Percentiles rank a stretch among this genome's conserved stretches.
Evolutionary conservation across 1,140 invertebrate species (phyloP).

Genomic region (Pygmarrhopalites habei): DNA sequence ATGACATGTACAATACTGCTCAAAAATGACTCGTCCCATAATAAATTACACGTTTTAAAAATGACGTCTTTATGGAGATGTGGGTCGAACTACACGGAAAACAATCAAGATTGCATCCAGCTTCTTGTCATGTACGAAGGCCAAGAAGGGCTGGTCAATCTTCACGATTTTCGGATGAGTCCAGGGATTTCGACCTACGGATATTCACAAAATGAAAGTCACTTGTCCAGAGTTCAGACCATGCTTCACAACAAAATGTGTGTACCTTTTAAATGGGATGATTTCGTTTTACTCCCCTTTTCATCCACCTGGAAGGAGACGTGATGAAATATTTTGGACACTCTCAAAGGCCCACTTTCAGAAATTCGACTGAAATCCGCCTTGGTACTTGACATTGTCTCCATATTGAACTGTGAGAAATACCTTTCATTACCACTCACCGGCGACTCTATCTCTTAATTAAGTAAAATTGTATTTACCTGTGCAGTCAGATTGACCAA

Average conservation of each 20-base stretch:
- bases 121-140: constrained; percentile 4
- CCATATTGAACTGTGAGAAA: neutral
- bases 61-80: neutral
- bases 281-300: constrained; percentile 2
- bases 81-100: neutral
- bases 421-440: too few species aligned
- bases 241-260: neutral
- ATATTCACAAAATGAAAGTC: neutral
- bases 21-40: too few species aligned
- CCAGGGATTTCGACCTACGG: neutral
- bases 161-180: neutral
- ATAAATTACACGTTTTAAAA: too few species aligned
- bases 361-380: neutral
- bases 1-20: too few species aligned
- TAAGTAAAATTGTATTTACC: constrained; percentile 45
- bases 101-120: neutral
- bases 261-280: neutral
- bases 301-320: neutral
- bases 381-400: neutral
- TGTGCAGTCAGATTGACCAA: constrained; percentile 51
- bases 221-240: neutral
- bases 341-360: neutral
- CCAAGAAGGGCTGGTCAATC: constrained; percentile 2
- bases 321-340: neutral
- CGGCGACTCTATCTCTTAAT: neutral